Percentiles rank a stretch among this genome's conserved stretches.
phyloP scores from a whole-genome alignment of 2,113 vertebrate species.

The human (Homo sapiens) region GRCh38 chr1:216200501-216201000 shows the following conservation, averaged over 20 bases:
- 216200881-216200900: neutral
- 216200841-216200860: neutral
- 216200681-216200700: neutral
- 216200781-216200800: neutral
- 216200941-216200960: no score
- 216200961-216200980: no score
- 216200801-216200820: neutral
- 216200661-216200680: neutral
- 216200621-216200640: neutral
- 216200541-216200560: neutral
- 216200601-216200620: neutral
- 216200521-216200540: neutral
- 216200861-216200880: neutral
- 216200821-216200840: no score
- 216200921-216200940: neutral
- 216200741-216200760: accelerated
- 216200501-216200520: neutral
- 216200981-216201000: no score
- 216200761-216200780: neutral
- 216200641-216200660: neutral
- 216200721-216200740: neutral
- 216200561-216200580: neutral
- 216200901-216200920: neutral
- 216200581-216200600: neutral
- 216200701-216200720: neutral